Evolutionary conservation across 2,797 vertebrate species (phyloP).

Genomic region (Gallirallus australis): DNA sequence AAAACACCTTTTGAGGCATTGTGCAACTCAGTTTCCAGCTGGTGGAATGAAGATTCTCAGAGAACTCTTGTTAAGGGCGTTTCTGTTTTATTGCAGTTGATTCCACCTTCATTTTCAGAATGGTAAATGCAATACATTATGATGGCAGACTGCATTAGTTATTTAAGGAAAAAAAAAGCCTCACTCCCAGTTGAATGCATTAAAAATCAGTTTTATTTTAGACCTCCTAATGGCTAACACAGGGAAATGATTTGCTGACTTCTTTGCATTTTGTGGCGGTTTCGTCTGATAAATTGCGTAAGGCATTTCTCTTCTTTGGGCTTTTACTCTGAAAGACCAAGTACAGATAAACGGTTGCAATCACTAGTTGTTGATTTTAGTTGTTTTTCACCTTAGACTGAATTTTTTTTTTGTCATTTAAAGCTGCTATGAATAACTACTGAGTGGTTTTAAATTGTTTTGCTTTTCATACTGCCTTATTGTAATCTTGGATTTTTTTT

Average conservation of each 20-base stretch:
- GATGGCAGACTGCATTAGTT: neutral
- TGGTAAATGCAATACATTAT: neutral
- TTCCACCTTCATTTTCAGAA: neutral
- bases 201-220: slow-evolving; percentile 27
- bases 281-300: slow-evolving; percentile 11
- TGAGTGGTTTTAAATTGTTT: slow-evolving; percentile 8
- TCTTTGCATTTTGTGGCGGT: neutral
- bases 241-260: slow-evolving; percentile 28
- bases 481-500: neutral
- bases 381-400: slow-evolving; percentile 13
- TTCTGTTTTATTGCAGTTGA: slow-evolving; percentile 39
- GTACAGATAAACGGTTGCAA: slow-evolving; percentile 20
- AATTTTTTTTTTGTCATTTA: neutral
- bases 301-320: neutral
- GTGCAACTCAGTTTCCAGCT: neutral
- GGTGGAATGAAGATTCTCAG: neutral
- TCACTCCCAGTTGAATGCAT: neutral
- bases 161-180: neutral
- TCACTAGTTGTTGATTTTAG: slow-evolving; percentile 24
- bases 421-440: neutral
- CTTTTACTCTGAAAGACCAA: slow-evolving; percentile 21
- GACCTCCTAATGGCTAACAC: neutral
- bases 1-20: neutral
- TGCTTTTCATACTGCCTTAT: neutral
- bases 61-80: neutral